Conservation (phyloP, 1,140 invertebrate genomes). For the Macrotrachela quadricornifera region DNA sequence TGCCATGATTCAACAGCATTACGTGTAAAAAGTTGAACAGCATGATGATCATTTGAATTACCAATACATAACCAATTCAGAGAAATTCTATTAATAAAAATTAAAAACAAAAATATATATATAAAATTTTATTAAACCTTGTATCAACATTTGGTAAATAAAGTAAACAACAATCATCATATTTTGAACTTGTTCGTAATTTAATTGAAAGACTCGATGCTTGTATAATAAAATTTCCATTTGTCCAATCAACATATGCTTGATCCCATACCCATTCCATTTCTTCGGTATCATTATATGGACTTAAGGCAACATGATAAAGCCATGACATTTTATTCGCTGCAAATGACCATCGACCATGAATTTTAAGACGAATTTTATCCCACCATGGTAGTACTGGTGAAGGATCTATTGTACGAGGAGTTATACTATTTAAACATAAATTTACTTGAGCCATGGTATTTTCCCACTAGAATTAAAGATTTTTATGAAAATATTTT, state of each 20-base stretch:
- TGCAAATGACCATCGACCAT: slow-evolving; percentile 68
- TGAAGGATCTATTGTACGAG: slow-evolving; percentile 74
- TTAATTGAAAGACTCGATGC: slow-evolving; percentile 62
- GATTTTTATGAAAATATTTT: background rate
- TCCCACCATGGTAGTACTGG: slow-evolving; percentile 87
- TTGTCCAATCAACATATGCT: slow-evolving; percentile 79
- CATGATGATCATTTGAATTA: no score
- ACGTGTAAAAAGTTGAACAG: no score
- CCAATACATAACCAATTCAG: no score
- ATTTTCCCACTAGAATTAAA: slow-evolving; percentile 67
- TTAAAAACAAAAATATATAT: no score
- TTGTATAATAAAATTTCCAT: slow-evolving; percentile 45
- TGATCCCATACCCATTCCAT: slow-evolving; percentile 86
- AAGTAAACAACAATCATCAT: slow-evolving; percentile 78
- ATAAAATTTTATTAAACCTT: background rate
- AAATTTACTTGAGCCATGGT: slow-evolving; percentile 82
- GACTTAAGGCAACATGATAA: slow-evolving; percentile 79
- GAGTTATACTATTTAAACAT: slow-evolving; percentile 49
- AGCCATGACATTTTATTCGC: slow-evolving; percentile 62
- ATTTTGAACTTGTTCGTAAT: slow-evolving; percentile 85
- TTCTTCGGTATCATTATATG: slow-evolving; percentile 93
- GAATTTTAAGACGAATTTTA: slow-evolving; percentile 70
- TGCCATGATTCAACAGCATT: no score
- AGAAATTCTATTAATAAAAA: no score
- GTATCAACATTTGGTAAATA: slow-evolving; percentile 49